A percentile compares a stretch with the other conserved stretches of the same genome.
Conservation (phyloP, 2,888 invertebrate species). For the Parnassius glacialis region DNA sequence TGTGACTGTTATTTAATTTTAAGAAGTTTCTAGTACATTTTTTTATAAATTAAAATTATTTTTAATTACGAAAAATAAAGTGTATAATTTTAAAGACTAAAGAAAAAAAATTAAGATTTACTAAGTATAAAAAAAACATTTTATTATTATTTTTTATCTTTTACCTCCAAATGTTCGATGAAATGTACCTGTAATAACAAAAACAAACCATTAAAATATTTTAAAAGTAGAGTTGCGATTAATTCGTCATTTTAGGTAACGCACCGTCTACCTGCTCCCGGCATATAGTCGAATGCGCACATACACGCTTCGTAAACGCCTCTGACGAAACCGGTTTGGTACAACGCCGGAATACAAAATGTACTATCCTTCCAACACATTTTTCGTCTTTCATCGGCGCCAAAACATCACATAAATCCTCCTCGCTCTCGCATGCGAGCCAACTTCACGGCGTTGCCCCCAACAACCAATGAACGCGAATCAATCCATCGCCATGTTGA, state of each 20-base stretch:
- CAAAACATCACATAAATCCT: constrained; percentile 74
- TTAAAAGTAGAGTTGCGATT: constrained; percentile 32
- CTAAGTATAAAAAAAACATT: too few relatives aligned
- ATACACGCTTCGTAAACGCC: constrained; percentile 73
- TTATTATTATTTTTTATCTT: not conserved
- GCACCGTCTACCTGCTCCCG: constrained; percentile 63
- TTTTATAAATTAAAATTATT: too few relatives aligned
- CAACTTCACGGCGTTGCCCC: constrained; percentile 65
- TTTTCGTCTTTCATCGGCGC: constrained; percentile 75
- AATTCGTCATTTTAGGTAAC: constrained; percentile 68
- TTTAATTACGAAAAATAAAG: too few relatives aligned
- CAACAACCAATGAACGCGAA: constrained; percentile 58
- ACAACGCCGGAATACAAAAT: constrained; percentile 72
- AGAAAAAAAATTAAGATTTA: too few relatives aligned
- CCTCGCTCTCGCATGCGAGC: constrained; percentile 66
- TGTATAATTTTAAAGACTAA: too few relatives aligned
- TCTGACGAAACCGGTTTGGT: constrained; percentile 74
- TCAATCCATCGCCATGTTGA: constrained; percentile 76
- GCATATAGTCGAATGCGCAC: constrained; percentile 69
- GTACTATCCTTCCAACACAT: constrained; percentile 65
- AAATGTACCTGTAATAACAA: constrained; percentile 67
- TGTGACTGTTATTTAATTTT: too few relatives aligned
- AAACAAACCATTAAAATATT: constrained; percentile 46
- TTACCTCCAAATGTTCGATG: constrained; percentile 11
- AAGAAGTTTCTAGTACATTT: too few relatives aligned